Evolutionary conservation across 2,797 vertebrate species (phyloP).

Genomic region (Anguilla megastoma): DNA sequence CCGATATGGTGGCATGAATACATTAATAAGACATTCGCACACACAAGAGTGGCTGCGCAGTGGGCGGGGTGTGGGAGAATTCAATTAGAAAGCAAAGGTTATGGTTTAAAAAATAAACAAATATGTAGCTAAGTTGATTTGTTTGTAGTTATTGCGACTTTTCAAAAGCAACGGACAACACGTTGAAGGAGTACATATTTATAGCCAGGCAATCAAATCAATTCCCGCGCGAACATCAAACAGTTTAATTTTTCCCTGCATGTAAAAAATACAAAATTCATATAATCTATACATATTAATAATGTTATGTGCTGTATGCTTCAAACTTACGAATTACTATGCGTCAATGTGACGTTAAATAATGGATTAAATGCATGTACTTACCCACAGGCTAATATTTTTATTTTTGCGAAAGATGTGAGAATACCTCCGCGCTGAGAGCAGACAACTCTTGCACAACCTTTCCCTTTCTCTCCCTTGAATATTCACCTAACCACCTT

Average conservation of each 20-base stretch:
- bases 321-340: background rate
- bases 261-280: background rate
- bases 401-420: slow-evolving; percentile 21
- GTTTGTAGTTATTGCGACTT: background rate
- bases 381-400: slow-evolving; percentile 54
- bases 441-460: slow-evolving; percentile 68
- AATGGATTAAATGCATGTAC: slow-evolving; percentile 31
- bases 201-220: background rate
- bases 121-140: background rate
- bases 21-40: background rate
- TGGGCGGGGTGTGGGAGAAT: background rate
- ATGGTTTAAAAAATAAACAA: background rate
- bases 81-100: background rate
- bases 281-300: background rate
- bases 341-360: background rate
- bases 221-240: background rate
- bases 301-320: background rate
- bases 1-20: background rate
- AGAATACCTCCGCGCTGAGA: background rate
- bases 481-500: slow-evolving; percentile 50
- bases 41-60: too few relatives aligned
- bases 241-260: background rate
- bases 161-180: background rate
- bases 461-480: slow-evolving; percentile 70
- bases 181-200: background rate